Evolutionary conservation across 2,113 vertebrate genomes (phyloP).

Genomic region (Elanus axillaris): DNA sequence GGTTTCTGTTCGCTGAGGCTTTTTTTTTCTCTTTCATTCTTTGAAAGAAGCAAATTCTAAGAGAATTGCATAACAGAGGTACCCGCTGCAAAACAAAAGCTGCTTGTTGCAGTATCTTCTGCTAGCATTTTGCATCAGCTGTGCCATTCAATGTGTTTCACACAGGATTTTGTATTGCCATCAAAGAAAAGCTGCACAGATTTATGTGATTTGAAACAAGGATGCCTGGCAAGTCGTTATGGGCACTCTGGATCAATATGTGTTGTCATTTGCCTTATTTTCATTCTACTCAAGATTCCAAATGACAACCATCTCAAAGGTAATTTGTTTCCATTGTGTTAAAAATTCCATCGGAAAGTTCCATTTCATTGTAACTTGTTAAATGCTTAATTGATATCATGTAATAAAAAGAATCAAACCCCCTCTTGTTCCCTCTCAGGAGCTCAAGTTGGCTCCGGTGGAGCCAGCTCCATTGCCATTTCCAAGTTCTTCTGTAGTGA

Average conservation of each 20-base stretch:
- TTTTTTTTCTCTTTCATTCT: neutral
- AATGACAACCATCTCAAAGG: constrained; percentile 41
- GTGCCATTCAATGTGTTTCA: constrained; percentile 7
- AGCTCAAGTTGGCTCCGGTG: constrained; percentile 22
- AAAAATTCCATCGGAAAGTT: constrained; percentile 57
- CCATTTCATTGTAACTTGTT: constrained; percentile 59
- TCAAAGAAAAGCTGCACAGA: constrained; percentile 31
- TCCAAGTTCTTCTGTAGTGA: constrained; percentile 38
- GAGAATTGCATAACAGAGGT: neutral
- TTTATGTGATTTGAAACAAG: constrained; percentile 65
- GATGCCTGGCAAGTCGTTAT: constrained; percentile 11
- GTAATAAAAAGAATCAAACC: constrained; percentile 27
- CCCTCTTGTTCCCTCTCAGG: constrained; percentile 47
- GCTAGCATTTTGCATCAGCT: neutral
- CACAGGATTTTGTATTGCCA: neutral
- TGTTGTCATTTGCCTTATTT: constrained; percentile 44
- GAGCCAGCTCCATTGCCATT: constrained; percentile 11
- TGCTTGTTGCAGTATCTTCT: constrained; percentile 13
- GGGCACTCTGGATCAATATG: constrained; percentile 15
- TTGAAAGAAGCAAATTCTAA: constrained; percentile 29
- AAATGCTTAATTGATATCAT: constrained; percentile 60
- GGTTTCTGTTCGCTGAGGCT: neutral
- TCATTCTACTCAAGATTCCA: constrained; percentile 33
- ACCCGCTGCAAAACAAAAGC: constrained; percentile 48
- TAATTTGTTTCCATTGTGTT: constrained; percentile 59